Percentiles rank a stretch among this genome's conserved stretches.
Conservation (phyloP, 2,113 vertebrate species). For the Ellobius talpinus region DNA sequence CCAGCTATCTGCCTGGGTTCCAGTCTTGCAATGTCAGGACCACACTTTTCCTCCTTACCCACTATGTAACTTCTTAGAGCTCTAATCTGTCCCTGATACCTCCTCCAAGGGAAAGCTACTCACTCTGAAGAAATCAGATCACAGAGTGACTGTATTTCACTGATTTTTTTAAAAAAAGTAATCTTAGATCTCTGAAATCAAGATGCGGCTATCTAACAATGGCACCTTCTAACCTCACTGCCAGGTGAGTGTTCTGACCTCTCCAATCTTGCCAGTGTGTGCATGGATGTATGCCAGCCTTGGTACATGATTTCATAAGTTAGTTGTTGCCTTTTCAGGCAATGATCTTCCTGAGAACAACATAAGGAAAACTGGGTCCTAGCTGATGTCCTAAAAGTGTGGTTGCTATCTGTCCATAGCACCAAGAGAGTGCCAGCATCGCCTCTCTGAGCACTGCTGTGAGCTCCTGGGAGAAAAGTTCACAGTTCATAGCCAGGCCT, state of each 20-base stretch:
- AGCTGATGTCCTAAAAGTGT: not conserved
- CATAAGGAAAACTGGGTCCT: not conserved
- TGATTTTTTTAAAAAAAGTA: not conserved
- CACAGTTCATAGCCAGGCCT: not conserved
- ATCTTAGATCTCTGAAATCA: not conserved
- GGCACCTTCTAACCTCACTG: not conserved
- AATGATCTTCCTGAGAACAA: not conserved
- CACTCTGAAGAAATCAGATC: not conserved
- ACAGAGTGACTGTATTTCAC: not conserved
- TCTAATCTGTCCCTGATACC: not conserved
- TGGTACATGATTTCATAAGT: not conserved
- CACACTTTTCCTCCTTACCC: not conserved
- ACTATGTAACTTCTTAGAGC: not conserved
- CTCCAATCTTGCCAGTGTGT: accelerated
- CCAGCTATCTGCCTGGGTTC: not conserved
- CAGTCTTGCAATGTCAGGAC: not conserved
- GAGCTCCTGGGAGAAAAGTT: not conserved
- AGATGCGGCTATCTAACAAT: not conserved
- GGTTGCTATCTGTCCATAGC: not conserved
- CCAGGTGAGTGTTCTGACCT: not conserved
- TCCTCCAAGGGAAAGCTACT: not conserved
- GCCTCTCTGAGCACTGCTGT: not conserved
- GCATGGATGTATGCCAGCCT: accelerated
- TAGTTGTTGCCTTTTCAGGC: not conserved
- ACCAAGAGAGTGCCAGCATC: not conserved